Base-by-base conservation (phyloP, 2,113 vertebrate species). In the Acrocephalus kingi region DNA sequence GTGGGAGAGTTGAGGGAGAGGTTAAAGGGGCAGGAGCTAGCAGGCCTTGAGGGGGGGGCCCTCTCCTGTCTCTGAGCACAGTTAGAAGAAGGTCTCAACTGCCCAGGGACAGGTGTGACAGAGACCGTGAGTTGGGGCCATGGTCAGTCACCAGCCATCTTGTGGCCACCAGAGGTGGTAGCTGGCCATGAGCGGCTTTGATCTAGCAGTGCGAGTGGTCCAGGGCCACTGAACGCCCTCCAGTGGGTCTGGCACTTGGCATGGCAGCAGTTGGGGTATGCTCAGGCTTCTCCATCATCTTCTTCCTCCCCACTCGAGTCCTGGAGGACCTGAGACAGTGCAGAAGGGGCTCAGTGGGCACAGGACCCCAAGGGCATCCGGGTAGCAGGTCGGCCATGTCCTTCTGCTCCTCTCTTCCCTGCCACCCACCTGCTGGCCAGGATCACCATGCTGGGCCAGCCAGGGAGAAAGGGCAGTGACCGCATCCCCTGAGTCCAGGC, bases 201-300 rank as follows among this genome's bases (percentile, higher is more conserved):
- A 17, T 45, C 48, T 48, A 51, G 35, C 71, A 55, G 11, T 11
- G 10, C 27, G n/a, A 49, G 46, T 41, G 33, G 33, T 49, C 77
- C 7, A 10, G 41, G 43, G 25, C 58, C 62, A 33, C 27, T 3
- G 0, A 43, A 23, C 13, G 27, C 23, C 54, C 15, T 72, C 33
- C 30, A 0, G 0, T 69, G 21, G 55, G 37, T 22, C 28, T 37
- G 33, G 63, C 31, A 67, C 39, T 33, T 58, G 43, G 63, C 64
- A 59, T 24, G n/a, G 39, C 63, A 45, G 69, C 25, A 55, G 48
- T 16, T 68, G 41, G 37, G 19, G 5, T 23, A 45, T 7, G 41
- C n/a, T 97, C 74, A 96, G 66, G 92, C 92, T 89, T 97, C 93
- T 55, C 87, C 93, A 2, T 94, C 96, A 17, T 90, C 90, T 5